Evolutionary conservation across 1,140 invertebrate genomes (phyloP).

Genomic region (Neuroterus valhalla): DNA sequence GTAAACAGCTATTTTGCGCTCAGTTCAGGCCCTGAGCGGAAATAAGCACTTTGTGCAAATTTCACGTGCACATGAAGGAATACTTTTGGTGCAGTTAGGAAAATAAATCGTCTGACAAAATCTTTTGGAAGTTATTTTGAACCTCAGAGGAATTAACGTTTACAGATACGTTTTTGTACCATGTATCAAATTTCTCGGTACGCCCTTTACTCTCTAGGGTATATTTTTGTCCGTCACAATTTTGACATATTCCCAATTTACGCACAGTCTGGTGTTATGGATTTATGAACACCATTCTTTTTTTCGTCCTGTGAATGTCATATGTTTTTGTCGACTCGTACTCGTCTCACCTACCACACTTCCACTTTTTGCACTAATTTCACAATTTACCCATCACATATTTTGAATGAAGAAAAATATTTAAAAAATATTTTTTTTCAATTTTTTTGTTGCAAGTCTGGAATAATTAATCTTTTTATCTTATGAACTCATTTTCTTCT

Average conservation of each 20-base stretch:
- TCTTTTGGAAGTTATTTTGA: constrained; percentile 17
- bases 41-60: too few relatives aligned
- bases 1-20: too few relatives aligned
- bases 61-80: too few relatives aligned
- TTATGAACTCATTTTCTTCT: too few relatives aligned
- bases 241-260: neutral
- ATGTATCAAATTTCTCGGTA: neutral
- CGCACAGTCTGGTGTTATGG: constrained; percentile 69
- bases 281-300: constrained; percentile 71
- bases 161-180: neutral
- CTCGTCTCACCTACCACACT: neutral
- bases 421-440: too few relatives aligned
- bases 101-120: constrained; percentile 14
- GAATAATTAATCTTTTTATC: too few relatives aligned
- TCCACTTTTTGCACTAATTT: neutral
- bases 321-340: constrained; percentile 27
- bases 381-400: neutral
- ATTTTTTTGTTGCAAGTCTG: too few relatives aligned
- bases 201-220: neutral
- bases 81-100: too few relatives aligned
- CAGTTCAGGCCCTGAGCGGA: too few relatives aligned
- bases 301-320: constrained; percentile 10
- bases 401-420: too few relatives aligned
- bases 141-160: constrained; percentile 5
- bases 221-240: constrained; percentile 2